Evolutionary conservation across 2,888 invertebrate species (phyloP), one percentile per base, ranked within the genome.

Genomic region (Eudasyphora cyanicolor): DNA sequence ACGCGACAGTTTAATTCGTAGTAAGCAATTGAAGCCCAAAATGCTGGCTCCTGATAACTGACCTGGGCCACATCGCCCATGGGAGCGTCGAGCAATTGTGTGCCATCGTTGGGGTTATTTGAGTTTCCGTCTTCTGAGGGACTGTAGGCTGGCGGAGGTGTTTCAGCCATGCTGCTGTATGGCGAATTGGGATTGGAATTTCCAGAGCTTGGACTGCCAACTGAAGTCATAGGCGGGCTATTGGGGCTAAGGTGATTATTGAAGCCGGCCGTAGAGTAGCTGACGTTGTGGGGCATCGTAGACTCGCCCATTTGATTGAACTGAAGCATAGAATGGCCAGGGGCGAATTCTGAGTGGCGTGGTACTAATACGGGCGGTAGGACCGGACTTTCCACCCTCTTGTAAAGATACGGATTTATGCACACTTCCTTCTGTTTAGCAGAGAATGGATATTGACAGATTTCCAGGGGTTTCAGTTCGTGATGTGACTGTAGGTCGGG

Each of bases 341-440:
- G 97, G 0, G 97, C 97, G 90, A 96, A 99, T 92, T 99, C 99
- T 82, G 98, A 98, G 92, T 98, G 98, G 77, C 99, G 94, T 10
- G 99, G 99, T 71, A 99, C 99, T 87, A 99, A 93, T 24, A 99
- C 99, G 0, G 99, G 99, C 1, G 99, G 99, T 88, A 99, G 93
- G 29, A 99, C 98, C 86, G 98, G 98, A 91, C 98, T 98, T 91
- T 99, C 98, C 0, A 99, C 98, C 76, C 99, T 94, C 90, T 98
- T 98, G 92, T 99, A 99, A 92, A 99, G 99, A 92, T 99, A 99
- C 0, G 99, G 99, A 93, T 99, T 99, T 88, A 99, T 99, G 94
- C 99, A 99, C 76, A 99, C 99, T 93, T 99, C 99, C 91, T 98
- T 99, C 91, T 98, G 98, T 92, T 99, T 99, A 45, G 98, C 97